Base-by-base conservation (phyloP, 2,888 invertebrate species). In the Serripes groenlandicus region DNA sequence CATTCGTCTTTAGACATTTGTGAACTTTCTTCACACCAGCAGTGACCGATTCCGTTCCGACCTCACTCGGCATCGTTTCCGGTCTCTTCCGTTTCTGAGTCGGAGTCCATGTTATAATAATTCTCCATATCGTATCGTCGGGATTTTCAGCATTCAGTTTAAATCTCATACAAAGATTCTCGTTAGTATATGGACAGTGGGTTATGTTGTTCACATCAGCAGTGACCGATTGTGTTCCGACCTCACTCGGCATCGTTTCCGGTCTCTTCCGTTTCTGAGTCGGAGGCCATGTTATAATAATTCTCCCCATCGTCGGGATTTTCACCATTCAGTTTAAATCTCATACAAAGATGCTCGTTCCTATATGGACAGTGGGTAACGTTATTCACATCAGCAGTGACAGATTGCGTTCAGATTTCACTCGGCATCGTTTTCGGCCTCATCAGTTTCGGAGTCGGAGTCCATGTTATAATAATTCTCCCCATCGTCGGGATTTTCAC, bases 361-460 rank as follows among this genome's bases (percentile, higher is more conserved):
- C 88, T 85, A 78, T 89, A 87, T 52, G 79, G 28, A 26, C 73
- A 76, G 9, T 83, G 83, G 74, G 68, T 1, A 81, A 74, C 18
- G 85, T 68, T 1, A 88, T 77, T 30, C 84, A 82, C 85, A 88
- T 84, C 37, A 88, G 85, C 34, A 89, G n/a, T n/a, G n/a, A n/a
- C n/a, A n/a, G n/a, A n/a, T n/a, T n/a, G n/a, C n/a, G n/a, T n/a
- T n/a, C n/a, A n/a, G n/a, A n/a, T n/a, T n/a, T n/a, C n/a, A n/a
- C n/a, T n/a, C n/a, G n/a, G n/a, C n/a, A n/a, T 72, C 58, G 72
- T 3, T 23, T 3, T 58, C 56, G 26, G 11, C 42, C 30, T 35
- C 76, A 18, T 70, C 76, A n/a, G n/a, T n/a, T 37, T 70, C 69
- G 11, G 56, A 21, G 11, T 79, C 74, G 9, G 28, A 26, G 4